Evolutionary conservation across 2,113 vertebrate species (phyloP).

Genomic region (Sander lucioperca): DNA sequence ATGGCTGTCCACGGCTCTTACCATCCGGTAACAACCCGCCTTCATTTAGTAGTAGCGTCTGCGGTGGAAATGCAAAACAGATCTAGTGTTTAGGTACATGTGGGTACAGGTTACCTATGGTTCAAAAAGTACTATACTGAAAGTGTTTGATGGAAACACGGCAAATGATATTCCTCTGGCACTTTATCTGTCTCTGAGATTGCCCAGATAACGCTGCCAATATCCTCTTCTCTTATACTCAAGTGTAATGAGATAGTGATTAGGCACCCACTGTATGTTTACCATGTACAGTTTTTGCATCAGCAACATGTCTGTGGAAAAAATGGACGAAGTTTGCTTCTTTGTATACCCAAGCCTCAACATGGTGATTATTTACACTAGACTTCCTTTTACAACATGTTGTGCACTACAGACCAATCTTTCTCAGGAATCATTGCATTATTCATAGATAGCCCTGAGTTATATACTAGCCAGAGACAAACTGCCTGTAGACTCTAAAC

Average conservation of each 20-base stretch:
- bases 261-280: background rate
- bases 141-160: too few species aligned
- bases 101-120: too few species aligned
- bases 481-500: constrained; percentile 11
- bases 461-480: constrained; percentile 32
- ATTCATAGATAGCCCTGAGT: constrained; percentile 48
- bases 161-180: background rate
- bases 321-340: background rate
- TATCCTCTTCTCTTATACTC: constrained; percentile 15
- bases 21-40: too few species aligned
- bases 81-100: too few species aligned
- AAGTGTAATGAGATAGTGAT: constrained; percentile 12
- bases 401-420: constrained; percentile 22
- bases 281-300: background rate
- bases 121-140: too few species aligned
- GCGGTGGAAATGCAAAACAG: too few species aligned
- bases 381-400: constrained; percentile 28
- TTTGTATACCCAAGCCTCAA: background rate
- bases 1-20: too few species aligned
- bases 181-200: background rate
- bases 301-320: background rate
- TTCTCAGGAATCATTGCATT: constrained; percentile 46
- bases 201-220: background rate
- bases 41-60: too few species aligned
- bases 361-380: constrained; percentile 14